phyloP scores from a whole-genome alignment of 35 echinoderm and acorn worm genomes.

The Ophiothrix spiculata region DNA sequence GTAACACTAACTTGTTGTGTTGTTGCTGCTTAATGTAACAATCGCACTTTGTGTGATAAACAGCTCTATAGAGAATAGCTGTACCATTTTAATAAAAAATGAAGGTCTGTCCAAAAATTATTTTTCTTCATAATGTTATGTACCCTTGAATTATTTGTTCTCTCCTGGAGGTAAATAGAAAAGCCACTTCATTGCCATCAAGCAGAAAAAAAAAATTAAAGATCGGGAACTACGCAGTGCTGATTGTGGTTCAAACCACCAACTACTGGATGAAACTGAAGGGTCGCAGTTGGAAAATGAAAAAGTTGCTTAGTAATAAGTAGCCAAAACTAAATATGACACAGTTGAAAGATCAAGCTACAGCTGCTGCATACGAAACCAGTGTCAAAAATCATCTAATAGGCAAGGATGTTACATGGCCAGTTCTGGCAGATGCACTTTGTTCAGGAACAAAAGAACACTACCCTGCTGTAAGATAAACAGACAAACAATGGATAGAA shows the following conservation, averaged over 20 bases:
- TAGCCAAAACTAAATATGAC: constrained; percentile 4
- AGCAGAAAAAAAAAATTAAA: background rate
- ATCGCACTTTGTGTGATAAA: too few relatives aligned
- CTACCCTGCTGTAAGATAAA: constrained; percentile 6
- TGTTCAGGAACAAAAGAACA: too few relatives aligned
- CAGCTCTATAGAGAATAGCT: too few relatives aligned
- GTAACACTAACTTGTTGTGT: too few relatives aligned
- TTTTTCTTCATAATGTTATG: too few relatives aligned
- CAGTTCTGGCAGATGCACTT: constrained; percentile 8
- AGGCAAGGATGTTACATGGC: constrained; percentile 39
- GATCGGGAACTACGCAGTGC: background rate
- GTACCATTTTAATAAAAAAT: too few relatives aligned
- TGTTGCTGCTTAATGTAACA: too few relatives aligned
- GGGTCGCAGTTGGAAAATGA: background rate
- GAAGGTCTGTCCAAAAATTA: too few relatives aligned
- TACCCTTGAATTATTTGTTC: background rate
- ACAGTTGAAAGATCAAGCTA: constrained; percentile 21
- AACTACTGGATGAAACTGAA: background rate
- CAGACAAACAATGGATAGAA: constrained; percentile 16
- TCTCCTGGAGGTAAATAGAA: background rate
- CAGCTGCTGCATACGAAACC: constrained; percentile 19
- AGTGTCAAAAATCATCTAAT: constrained; percentile 23
- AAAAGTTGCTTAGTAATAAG: background rate
- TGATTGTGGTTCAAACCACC: background rate
- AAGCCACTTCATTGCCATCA: background rate